A percentile compares a stretch with the other conserved stretches of the same genome.
phyloP scores from a whole-genome alignment of 2,888 invertebrate species.

The Ectropis crepuscularia region DNA sequence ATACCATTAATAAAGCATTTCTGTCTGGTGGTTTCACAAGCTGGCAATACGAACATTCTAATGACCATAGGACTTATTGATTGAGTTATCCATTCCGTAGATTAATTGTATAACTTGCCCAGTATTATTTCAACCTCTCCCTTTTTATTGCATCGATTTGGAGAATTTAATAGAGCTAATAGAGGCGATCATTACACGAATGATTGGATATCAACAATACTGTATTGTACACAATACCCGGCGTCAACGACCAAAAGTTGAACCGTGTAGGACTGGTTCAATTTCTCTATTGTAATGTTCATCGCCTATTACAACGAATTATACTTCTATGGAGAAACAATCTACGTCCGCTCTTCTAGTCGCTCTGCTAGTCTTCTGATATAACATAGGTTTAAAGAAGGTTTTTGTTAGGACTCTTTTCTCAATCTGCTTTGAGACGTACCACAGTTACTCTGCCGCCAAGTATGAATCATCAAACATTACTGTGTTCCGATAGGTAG shows the following conservation, averaged over 20 bases:
- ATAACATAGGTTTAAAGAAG: too few relatives aligned
- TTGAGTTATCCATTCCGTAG: not conserved
- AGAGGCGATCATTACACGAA: constrained; percentile 61
- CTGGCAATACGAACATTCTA: too few relatives aligned
- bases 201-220: constrained; percentile 63
- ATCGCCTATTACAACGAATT: constrained; percentile 13
- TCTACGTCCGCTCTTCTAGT: too few relatives aligned
- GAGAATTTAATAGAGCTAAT: constrained; percentile 41
- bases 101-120: too few relatives aligned
- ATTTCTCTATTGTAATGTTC: constrained; percentile 30
- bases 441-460: too few relatives aligned
- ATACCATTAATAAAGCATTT: too few relatives aligned
- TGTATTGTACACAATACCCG: constrained; percentile 49
- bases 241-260: constrained; percentile 48
- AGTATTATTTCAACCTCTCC: constrained; percentile 24
- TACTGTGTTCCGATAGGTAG: too few relatives aligned
- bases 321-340: not conserved
- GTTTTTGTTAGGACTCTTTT: too few relatives aligned
- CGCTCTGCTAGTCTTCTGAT: too few relatives aligned
- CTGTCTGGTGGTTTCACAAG: too few relatives aligned
- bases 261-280: constrained; percentile 36
- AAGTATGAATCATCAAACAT: too few relatives aligned
- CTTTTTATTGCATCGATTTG: constrained; percentile 16
- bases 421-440: too few relatives aligned
- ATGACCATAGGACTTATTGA: not conserved